Base-by-base conservation (phyloP, 2,888 invertebrate genomes). In the Gryllus longicercus region DNA sequence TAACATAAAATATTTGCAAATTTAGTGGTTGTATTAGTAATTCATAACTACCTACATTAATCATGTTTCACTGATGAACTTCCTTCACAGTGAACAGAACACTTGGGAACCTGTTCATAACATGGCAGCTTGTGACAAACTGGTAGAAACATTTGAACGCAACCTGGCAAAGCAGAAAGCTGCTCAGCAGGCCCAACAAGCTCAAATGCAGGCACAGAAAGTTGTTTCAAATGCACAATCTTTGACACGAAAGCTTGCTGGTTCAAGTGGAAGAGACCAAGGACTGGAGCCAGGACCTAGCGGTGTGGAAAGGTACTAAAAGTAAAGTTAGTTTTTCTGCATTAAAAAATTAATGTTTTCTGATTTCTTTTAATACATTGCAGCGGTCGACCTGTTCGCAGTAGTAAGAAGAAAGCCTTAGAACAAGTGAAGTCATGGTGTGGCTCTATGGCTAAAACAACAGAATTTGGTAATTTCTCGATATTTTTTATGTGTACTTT, bases 341-440 rank as follows among this genome's bases (percentile, higher is more conserved):
- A 12, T 74, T 11, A 21, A 74, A 21, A 11, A 74, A 2, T 74
- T 74, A 14, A 21, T 74, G 16, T 14, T 23, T 14, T 74, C 11
- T 74, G 10, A n/a, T 12, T 74, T n/a, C 74, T 74, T 74, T 10
- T n/a, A 10, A 74, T 74, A 11, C 11, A n/a, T 18, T 78, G 81
- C 84, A 85, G 51, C 82, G 92, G 92, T 5, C 91, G 94, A 50
- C 92, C 94, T 4, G 92, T 92, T 85, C 89, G 94, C 25, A 92
- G 92, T n/a, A 94, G 95, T 84, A 95, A 95, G 86, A 93, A 92
- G 78, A 94, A 93, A 84, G 95, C 95, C 0, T 88, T 95, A 86
- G 93, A 94, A 86, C 94, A 95, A 86, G 94, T 95, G 80, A 95
- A 95, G 85, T 93, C 93, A 81, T 95, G 95, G 95, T 94, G 94